These are phyloP conservation scores for Caenorhabditis latens DNA, from an alignment of 1,140 invertebrate species.

Conservation along the genomic window DNA sequence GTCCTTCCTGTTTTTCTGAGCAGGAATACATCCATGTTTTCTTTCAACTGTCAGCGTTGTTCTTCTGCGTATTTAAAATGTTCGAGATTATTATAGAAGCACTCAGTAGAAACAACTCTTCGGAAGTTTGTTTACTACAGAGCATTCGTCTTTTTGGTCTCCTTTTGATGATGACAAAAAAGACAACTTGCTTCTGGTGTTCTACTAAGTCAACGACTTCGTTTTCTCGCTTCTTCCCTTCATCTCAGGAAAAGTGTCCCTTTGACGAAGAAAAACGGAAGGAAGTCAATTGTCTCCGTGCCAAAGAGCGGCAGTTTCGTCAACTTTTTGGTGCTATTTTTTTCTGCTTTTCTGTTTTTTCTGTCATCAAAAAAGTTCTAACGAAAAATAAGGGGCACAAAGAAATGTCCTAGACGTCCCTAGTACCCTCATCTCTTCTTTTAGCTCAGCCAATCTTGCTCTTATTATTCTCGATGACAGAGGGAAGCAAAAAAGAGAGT, in stretches of 20 bases:
- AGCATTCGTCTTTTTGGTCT: not conserved
- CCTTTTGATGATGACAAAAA: constrained; percentile 12
- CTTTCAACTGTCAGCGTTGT: too few species aligned
- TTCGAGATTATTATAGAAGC: too few species aligned
- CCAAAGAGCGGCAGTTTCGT: constrained; percentile 28
- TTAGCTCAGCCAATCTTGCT: constrained; percentile 29
- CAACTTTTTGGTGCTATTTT: constrained; percentile 5
- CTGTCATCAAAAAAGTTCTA: constrained; percentile 15
- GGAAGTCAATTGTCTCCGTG: constrained; percentile 52
- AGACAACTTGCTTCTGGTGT: constrained; percentile 23
- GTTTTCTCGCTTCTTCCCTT: constrained; percentile 22
- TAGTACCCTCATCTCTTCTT: not conserved
- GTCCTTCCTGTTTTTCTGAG: too few species aligned
- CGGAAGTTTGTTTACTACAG: constrained; percentile 7
- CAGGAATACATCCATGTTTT: too few species aligned
- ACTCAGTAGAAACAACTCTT: not conserved
- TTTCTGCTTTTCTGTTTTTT: not conserved
- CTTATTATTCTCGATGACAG: constrained; percentile 48
- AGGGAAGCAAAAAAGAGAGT: constrained; percentile 8
- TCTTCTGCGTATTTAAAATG: too few species aligned
- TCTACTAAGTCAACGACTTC: constrained; percentile 5
- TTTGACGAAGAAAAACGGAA: constrained; percentile 46
- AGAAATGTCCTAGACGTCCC: constrained; percentile 14
- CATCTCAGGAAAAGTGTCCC: constrained; percentile 46
- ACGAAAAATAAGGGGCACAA: constrained; percentile 6